Evolutionary conservation across 2,797 vertebrate species (phyloP), one percentile per base, ranked within the genome.

Genomic region (Neosilurus mollespiculum): DNA sequence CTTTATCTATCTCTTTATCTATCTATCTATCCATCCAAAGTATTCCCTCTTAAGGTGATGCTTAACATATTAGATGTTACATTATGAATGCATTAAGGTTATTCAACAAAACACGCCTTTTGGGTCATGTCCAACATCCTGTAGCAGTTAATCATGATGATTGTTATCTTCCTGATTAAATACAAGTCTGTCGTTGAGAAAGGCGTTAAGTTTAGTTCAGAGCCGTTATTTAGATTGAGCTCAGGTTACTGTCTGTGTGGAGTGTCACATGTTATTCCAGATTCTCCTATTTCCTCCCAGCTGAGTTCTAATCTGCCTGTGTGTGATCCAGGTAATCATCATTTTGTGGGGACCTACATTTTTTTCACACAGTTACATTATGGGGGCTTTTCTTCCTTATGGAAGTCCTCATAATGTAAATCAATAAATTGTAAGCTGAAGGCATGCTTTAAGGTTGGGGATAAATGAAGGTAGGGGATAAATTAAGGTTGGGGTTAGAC

Each of bases 101-200:
- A 34, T 75, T 26, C 5, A 34, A 20, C 30, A 22, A 11, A 0
- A 75, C 22, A 34, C 18, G 53, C 20, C 3, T 18, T 56, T 73
- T 56, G 15, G 53, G 3, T 73, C 72, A 75, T 58, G 26, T 59
- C 54, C 18, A 76, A 37, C 4, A 34, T 30, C 54, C 22, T 59
- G 26, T 76, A 76, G 56, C 54, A 59, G 26, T 59, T 59, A 59
- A 22, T 59, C 54, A 30, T 75, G 54, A 20, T 76, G 18, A 76
- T n/a, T 59, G 54, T 37, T 30, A 37, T 12, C 73, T 59, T 76
- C 73, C 54, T 76, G 54, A 76, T 37, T 75, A 16, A 58, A 34
- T 20, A 58, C 15, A 30, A 34, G 71, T 54, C 37, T 73, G 51
- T 75, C 24, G 58, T 8, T 58, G 10, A 76, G 54, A 58, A 26